phyloP scores from a whole-genome alignment of 1,140 invertebrate species.

The Drosophila kurseongensis region DNA sequence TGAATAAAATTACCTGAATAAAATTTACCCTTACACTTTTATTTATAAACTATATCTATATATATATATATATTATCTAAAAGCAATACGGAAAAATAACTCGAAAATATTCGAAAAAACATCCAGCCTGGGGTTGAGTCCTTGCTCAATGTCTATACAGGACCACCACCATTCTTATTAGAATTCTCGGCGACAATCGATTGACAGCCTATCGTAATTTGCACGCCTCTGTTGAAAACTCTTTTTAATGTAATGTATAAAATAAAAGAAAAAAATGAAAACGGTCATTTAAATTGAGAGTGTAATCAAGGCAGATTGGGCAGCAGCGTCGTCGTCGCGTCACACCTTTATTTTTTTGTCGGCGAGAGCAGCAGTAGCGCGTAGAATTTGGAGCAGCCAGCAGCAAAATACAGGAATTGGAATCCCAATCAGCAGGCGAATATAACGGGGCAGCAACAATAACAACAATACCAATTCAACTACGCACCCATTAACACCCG shows the following conservation, averaged over 20 bases:
- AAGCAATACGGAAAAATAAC: no score
- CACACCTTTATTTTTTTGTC: slow-evolving; percentile 43
- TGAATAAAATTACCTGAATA: no score
- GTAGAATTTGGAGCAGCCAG: slow-evolving; percentile 3
- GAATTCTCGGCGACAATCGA: slow-evolving; percentile 2
- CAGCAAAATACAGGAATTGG: slow-evolving; percentile 9
- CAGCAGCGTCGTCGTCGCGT: slow-evolving; percentile 32
- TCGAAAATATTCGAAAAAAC: no score
- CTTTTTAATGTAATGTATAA: slow-evolving; percentile 35
- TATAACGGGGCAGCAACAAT: slow-evolving; percentile 38
- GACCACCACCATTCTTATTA: not conserved
- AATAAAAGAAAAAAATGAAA: slow-evolving; percentile 69
- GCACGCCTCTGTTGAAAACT: slow-evolving; percentile 15
- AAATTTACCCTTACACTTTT: no score
- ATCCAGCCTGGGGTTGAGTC: not conserved
- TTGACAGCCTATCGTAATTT: slow-evolving; percentile 1
- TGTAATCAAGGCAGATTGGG: slow-evolving; percentile 64
- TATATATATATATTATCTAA: no score
- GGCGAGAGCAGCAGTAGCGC: slow-evolving; percentile 19
- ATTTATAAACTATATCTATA: no score
- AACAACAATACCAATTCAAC: slow-evolving; percentile 52
- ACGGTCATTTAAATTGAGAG: slow-evolving; percentile 67
- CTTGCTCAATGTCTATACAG: not conserved
- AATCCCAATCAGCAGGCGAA: not conserved
- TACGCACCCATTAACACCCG: slow-evolving; percentile 29